phyloP scores from a whole-genome alignment of 92 coral and sea anemone species.

The Paramuricea clavata region DNA sequence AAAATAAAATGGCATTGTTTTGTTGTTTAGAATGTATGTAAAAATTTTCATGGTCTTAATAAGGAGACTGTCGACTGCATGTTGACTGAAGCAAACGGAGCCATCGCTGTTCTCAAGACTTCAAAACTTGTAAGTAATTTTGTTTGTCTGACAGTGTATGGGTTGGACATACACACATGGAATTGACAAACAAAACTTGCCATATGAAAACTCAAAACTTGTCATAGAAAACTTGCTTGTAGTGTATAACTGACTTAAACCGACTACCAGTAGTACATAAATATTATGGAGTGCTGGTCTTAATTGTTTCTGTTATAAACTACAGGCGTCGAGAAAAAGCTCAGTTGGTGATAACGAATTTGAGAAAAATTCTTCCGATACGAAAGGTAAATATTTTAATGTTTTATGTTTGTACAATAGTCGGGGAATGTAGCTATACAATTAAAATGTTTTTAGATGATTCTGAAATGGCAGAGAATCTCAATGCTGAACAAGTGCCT shows the following conservation, averaged over 20 bases:
- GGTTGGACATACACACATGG: too few species aligned
- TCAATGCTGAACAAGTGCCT: background rate
- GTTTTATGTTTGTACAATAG: too few species aligned
- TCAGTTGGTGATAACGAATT: background rate
- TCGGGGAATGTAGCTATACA: too few species aligned
- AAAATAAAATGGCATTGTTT: background rate
- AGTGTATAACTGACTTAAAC: too few species aligned
- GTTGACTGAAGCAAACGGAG: constrained; percentile 27
- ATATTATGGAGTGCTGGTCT: too few species aligned
- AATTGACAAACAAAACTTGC: too few species aligned
- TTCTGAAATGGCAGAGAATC: background rate
- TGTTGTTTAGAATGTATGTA: constrained; percentile 26
- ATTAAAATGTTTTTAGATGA: background rate
- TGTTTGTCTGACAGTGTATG: too few species aligned
- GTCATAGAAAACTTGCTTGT: too few species aligned
- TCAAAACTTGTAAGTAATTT: background rate
- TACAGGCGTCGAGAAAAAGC: background rate
- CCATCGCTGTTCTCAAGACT: constrained; percentile 9
- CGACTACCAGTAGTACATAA: too few species aligned
- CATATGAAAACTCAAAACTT: too few species aligned
- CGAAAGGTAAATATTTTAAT: background rate
- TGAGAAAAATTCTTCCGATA: background rate
- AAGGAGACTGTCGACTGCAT: constrained; percentile 19
- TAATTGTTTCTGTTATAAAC: background rate
- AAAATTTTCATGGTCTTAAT: constrained; percentile 29